Evolutionary conservation across 2,113 vertebrate species (phyloP).

Genomic region (Rutilus rutilus): DNA sequence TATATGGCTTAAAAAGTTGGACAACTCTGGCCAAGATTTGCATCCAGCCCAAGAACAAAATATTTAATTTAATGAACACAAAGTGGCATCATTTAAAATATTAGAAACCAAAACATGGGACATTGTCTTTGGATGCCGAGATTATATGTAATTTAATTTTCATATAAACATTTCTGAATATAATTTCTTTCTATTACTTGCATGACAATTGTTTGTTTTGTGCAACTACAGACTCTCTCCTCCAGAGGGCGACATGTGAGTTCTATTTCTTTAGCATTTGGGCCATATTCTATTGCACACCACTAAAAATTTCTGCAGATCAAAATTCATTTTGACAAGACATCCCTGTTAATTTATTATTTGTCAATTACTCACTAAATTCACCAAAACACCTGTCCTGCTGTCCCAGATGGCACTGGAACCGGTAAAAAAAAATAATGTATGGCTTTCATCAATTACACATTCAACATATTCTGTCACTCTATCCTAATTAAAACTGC

Average conservation of each 20-base stretch:
- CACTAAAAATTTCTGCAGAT: background rate
- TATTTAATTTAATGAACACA: background rate
- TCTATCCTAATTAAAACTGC: background rate
- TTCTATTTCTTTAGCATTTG: background rate
- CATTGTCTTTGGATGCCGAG: background rate
- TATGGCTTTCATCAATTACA: background rate
- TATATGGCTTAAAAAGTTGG: no score
- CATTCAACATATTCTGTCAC: slow-evolving; percentile 21
- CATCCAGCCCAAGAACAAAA: background rate
- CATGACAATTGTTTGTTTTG: background rate
- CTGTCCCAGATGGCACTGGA: background rate
- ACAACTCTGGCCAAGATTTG: no score
- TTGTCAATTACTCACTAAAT: background rate
- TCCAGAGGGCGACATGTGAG: slow-evolving; percentile 24
- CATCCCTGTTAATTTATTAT: background rate
- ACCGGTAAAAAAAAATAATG: background rate
- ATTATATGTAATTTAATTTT: background rate
- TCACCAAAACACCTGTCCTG: background rate
- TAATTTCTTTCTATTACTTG: background rate
- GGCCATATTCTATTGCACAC: background rate
- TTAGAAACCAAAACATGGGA: background rate
- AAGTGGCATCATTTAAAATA: background rate
- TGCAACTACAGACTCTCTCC: slow-evolving; percentile 9
- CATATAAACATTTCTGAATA: background rate
- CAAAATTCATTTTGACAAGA: background rate